Conservation (phyloP, 2,113 vertebrate genomes). For the Excalfactoria chinensis region DNA sequence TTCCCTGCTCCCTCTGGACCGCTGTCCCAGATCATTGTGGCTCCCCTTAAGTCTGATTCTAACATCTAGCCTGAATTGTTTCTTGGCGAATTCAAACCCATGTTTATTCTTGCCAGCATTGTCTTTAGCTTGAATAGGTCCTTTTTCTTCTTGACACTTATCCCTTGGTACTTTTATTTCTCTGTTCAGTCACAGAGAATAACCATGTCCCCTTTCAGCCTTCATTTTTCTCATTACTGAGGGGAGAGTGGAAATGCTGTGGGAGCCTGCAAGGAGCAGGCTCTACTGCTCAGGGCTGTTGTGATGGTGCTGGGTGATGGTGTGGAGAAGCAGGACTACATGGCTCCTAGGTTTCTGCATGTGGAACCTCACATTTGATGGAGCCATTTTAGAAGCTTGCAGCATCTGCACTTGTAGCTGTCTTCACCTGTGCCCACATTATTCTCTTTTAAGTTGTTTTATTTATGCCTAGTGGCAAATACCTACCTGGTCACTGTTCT, state of each 20-base stretch:
- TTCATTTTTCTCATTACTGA: not conserved
- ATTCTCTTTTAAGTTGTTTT: not conserved
- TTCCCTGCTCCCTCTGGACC: conserved; percentile 1
- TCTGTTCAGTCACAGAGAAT: conserved; percentile 15
- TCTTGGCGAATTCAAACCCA: not conserved
- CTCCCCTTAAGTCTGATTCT: conserved; percentile 27
- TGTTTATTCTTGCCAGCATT: conserved; percentile 56
- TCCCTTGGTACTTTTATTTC: conserved; percentile 33
- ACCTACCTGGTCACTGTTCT: not conserved
- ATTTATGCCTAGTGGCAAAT: not conserved
- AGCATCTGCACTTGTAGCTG: not conserved
- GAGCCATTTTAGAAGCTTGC: not conserved
- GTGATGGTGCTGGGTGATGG: not conserved
- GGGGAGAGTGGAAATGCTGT: not conserved
- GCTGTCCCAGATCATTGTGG: not conserved
- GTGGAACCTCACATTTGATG: not conserved
- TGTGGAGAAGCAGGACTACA: not conserved
- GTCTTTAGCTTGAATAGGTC: conserved; percentile 51
- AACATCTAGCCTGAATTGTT: conserved; percentile 33
- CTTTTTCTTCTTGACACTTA: conserved; percentile 60
- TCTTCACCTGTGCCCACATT: not conserved
- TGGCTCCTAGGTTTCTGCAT: not conserved
- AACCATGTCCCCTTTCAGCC: not conserved
- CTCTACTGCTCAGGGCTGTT: not conserved
- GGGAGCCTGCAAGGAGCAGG: not conserved